A percentile compares a stretch with the other conserved stretches of the same genome.
These are phyloP conservation scores for Coilia nasus DNA, from an alignment of 2,797 vertebrate genomes.

Conservation along the genomic window DNA sequence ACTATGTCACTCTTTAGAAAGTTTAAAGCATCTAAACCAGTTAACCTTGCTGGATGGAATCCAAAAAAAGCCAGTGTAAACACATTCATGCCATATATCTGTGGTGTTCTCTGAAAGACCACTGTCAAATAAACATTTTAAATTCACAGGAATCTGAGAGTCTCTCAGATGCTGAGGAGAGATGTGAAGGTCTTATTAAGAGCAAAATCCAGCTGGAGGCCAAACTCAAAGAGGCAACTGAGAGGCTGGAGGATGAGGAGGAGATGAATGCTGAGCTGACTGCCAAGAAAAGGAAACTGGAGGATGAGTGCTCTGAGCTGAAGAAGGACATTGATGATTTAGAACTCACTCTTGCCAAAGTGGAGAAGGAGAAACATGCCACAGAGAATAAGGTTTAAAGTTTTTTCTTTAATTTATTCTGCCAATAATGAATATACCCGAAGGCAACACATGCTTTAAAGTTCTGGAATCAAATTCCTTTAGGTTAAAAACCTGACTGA, in stretches of 20 bases:
- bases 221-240: constrained; percentile 63
- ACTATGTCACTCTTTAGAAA: too few species aligned
- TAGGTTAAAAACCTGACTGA: constrained; percentile 87
- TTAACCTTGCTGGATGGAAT: too few species aligned
- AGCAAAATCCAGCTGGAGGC: constrained; percentile 82
- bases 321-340: constrained; percentile 40
- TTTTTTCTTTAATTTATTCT: background rate
- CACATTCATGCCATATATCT: too few species aligned
- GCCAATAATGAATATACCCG: background rate
- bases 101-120: too few species aligned
- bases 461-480: background rate
- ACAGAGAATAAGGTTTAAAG: constrained; percentile 76
- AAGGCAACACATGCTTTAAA: too few species aligned
- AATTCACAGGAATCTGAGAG: constrained; percentile 70
- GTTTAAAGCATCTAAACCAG: too few species aligned
- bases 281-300: constrained; percentile 17
- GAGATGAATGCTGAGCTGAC: constrained; percentile 16
- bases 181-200: constrained; percentile 87
- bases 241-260: constrained; percentile 18
- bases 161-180: constrained; percentile 74
- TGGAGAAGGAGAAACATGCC: constrained; percentile 77
- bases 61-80: too few species aligned
- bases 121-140: constrained; percentile 21
- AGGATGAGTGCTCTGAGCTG: constrained; percentile 18
- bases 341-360: constrained; percentile 74